Base-by-base conservation (phyloP, 2,113 vertebrate genomes). In the Capreolus pygargus region DNA sequence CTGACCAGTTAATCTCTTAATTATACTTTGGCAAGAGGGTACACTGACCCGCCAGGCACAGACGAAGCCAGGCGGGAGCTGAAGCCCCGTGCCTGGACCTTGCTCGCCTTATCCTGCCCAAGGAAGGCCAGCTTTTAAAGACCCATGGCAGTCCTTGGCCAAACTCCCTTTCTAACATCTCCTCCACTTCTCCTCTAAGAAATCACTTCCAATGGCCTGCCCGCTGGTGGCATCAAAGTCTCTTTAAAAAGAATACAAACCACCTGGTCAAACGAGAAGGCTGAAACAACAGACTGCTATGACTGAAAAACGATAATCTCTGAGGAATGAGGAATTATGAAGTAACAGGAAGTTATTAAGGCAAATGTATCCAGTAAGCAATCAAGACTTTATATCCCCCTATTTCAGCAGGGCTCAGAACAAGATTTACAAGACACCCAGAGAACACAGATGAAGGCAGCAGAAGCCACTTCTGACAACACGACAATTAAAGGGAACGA, bases 291-390 rank as follows among this genome's bases (percentile, higher is more conserved):
- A 98, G 97, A 97, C 98, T 55, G 91, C 97, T 92, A 58, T 45
- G 96, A 97, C 95, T 98, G 67, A 98, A 61, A 98, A 98, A 98
- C 27, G 43, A 98, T 95, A 98, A 98, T 93, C 97, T 87, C 6
- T 85, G 61, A 93, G 36, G 97, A 98, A 98, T 97, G 98, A 98
- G 95, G 96, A 97, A 96, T 95, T 89, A 96, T 96, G 55, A 55
- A 60, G 55, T n/a, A 85, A 57, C 58, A 97, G 94, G 94, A 97
- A 94, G 94, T 87, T 92, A 97, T 50, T 54, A 95, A 83, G 81
- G 84, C 54, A 90, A 87, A 82, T 8, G 23, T 64, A 89, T 28
- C 83, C 95, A 74, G 52, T 33, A 58, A 95, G 89, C 60, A 85
- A 61, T 13, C 25, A 89, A 86, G 67, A 54, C 28, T 74, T 86